phyloP scores from a whole-genome alignment of 2,888 invertebrate genomes.

The Alloplasta piceator region DNA sequence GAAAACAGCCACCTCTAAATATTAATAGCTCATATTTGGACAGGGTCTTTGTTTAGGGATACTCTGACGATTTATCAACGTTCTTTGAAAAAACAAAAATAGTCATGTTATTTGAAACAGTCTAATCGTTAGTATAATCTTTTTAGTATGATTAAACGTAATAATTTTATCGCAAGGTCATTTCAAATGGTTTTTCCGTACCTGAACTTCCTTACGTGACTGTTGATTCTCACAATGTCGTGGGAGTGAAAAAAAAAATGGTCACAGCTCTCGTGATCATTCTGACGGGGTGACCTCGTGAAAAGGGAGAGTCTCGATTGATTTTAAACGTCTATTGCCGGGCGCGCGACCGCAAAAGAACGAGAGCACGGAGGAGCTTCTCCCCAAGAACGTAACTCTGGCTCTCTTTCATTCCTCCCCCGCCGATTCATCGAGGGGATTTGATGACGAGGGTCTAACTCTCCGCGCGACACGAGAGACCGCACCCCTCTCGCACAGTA shows the following conservation, averaged over 20 bases:
- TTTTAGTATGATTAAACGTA: not conserved
- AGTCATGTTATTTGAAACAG: not conserved
- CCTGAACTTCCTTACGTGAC: too few species aligned
- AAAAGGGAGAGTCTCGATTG: slow-evolving; percentile 31
- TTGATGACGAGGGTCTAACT: slow-evolving; percentile 55
- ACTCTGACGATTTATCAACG: too few species aligned
- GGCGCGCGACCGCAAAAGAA: not conserved
- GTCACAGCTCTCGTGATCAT: slow-evolving; percentile 15
- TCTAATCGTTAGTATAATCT: not conserved
- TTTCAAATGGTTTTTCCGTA: not conserved
- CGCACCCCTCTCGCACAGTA: slow-evolving; percentile 4
- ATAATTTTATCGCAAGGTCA: not conserved
- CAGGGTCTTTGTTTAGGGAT: too few species aligned
- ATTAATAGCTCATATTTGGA: too few species aligned
- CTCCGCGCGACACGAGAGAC: slow-evolving; percentile 24
- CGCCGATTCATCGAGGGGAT: slow-evolving; percentile 39
- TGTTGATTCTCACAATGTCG: not conserved
- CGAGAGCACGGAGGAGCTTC: slow-evolving; percentile 33
- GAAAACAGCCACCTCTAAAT: too few species aligned
- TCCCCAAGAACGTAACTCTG: slow-evolving; percentile 40
- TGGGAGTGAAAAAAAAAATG: slow-evolving; percentile 1
- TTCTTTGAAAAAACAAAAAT: not conserved
- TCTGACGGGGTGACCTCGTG: not conserved
- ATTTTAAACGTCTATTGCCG: slow-evolving; percentile 33
- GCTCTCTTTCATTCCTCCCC: slow-evolving; percentile 33